These are phyloP conservation scores for Acanthurus lineatus DNA, from an alignment of 2,797 vertebrate genomes.

Conservation along the genomic window DNA sequence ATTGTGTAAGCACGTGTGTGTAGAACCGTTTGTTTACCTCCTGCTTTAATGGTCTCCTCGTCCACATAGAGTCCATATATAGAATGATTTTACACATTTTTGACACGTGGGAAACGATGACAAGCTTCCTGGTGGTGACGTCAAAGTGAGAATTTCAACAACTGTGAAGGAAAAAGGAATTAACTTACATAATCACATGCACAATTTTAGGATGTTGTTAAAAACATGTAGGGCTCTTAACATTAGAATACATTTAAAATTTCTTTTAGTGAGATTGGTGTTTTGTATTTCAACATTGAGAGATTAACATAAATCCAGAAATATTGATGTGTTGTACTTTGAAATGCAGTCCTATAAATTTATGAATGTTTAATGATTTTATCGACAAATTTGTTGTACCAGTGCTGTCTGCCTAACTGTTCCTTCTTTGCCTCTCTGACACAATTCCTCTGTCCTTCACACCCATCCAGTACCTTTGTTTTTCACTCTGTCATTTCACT, in stretches of 20 bases:
- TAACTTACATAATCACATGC: neutral
- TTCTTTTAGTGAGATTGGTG: neutral
- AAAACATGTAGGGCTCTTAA: neutral
- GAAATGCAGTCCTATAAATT: neutral
- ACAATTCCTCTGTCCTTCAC: neutral
- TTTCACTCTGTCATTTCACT: neutral
- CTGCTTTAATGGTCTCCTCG: conserved; percentile 20
- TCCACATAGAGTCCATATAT: no score
- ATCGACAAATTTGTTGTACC: neutral
- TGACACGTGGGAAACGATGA: conserved; percentile 18
- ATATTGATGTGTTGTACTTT: neutral
- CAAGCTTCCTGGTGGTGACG: neutral
- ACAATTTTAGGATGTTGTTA: neutral
- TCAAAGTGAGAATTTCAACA: neutral
- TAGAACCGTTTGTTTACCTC: conserved; percentile 26
- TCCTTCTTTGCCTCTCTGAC: neutral
- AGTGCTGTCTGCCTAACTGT: neutral
- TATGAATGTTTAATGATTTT: neutral
- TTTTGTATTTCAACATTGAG: neutral
- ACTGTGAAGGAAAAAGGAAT: neutral
- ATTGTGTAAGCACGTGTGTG: conserved; percentile 25
- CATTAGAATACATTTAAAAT: neutral
- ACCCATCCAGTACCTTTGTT: neutral
- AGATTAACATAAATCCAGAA: neutral
- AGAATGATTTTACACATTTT: conserved; percentile 25